Evolutionary conservation across 1,140 invertebrate genomes (phyloP).

Genomic region (Drosophila bipectinata): DNA sequence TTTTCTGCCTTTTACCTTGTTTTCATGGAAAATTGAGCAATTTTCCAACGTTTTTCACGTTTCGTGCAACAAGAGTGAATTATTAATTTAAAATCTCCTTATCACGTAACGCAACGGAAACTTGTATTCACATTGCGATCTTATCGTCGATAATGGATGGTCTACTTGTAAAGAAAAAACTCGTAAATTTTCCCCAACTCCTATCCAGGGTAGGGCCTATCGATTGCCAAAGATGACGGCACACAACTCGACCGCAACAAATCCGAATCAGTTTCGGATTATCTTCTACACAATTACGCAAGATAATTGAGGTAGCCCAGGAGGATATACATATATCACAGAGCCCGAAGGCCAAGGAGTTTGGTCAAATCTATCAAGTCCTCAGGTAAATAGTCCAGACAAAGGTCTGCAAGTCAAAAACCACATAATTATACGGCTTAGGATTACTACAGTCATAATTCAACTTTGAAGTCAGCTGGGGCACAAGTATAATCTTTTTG

Average conservation of each 20-base stretch:
- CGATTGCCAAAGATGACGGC: constrained; percentile 31
- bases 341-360: not conserved
- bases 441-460: constrained; percentile 32
- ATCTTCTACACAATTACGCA: constrained; percentile 31
- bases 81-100: constrained; percentile 70
- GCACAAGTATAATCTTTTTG: not conserved
- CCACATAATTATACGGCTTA: constrained; percentile 39
- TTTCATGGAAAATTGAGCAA: constrained; percentile 79
- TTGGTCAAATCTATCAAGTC: constrained; percentile 21
- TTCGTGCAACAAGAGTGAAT: constrained; percentile 37
- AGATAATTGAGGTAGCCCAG: constrained; percentile 31
- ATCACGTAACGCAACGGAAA: constrained; percentile 56
- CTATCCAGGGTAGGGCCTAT: constrained; percentile 2
- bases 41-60: constrained; percentile 70
- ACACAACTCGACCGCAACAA: constrained; percentile 38
- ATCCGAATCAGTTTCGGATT: constrained; percentile 43
- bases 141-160: constrained; percentile 60
- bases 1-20: constrained; percentile 31
- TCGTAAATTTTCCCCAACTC: not conserved
- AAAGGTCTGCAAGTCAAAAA: constrained; percentile 27
- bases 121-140: constrained; percentile 45
- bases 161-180: constrained; percentile 13
- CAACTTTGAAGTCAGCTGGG: constrained; percentile 8
- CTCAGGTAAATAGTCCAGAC: constrained; percentile 26
- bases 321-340: constrained; percentile 20